A percentile compares a stretch with the other conserved stretches of the same genome.
These are phyloP conservation scores for Agrilus biguttatus DNA, from an alignment of 2,888 invertebrate species.

Conservation along the genomic window DNA sequence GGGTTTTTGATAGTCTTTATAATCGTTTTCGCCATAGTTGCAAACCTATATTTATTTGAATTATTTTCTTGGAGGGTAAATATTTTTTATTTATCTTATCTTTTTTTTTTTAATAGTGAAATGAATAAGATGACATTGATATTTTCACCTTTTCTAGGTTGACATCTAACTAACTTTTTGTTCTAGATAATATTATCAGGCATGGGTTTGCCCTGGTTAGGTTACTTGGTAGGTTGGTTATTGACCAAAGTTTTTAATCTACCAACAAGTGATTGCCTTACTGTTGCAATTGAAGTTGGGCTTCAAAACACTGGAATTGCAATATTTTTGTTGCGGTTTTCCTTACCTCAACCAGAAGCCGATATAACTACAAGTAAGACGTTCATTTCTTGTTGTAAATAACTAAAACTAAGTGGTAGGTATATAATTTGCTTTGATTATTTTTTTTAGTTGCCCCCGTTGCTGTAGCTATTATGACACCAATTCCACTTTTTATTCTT, in stretches of 20 bases:
- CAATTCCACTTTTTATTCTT: constrained; percentile 51
- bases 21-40: constrained; percentile 70
- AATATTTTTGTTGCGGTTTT: constrained; percentile 72
- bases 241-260: constrained; percentile 48
- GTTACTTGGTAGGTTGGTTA: constrained; percentile 56
- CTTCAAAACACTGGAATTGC: constrained; percentile 89
- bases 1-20: constrained; percentile 67
- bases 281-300: constrained; percentile 86
- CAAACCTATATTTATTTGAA: constrained; percentile 80
- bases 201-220: constrained; percentile 68
- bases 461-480: constrained; percentile 86
- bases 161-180: too few species aligned
- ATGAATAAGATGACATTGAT: too few species aligned
- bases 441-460: constrained; percentile 66
- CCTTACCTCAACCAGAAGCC: constrained; percentile 70
- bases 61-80: constrained; percentile 77
- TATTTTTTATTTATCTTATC: constrained; percentile 10
- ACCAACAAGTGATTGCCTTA: constrained; percentile 53
- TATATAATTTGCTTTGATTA: too few species aligned
- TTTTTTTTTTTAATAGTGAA: too few species aligned
- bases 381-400: not conserved
- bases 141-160: too few species aligned
- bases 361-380: constrained; percentile 69
- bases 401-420: not conserved
- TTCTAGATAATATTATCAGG: constrained; percentile 65